Conservation (phyloP, 2,113 vertebrate species). For the Poecilia latipinna region DNA sequence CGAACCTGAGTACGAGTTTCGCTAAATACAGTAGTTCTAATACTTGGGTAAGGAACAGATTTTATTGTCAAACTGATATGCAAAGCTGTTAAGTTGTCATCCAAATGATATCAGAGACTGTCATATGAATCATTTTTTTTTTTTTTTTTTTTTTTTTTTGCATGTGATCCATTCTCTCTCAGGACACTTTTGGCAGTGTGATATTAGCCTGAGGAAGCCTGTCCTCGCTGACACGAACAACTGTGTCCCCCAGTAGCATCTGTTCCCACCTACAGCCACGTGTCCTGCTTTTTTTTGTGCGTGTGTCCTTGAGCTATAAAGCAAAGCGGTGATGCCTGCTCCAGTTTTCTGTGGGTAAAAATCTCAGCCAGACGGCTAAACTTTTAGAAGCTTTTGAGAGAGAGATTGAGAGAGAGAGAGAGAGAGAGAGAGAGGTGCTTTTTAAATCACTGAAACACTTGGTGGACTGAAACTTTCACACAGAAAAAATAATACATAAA, state of each 20-base stretch:
- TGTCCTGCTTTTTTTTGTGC: slow-evolving; percentile 51
- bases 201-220: slow-evolving; percentile 31
- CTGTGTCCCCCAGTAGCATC: slow-evolving; percentile 21
- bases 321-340: slow-evolving; percentile 26
- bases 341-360: slow-evolving; percentile 27
- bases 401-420: neutral
- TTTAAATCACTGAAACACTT: slow-evolving; percentile 14
- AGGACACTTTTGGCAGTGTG: slow-evolving; percentile 22
- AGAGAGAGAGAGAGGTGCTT: neutral
- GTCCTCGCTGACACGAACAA: slow-evolving; percentile 33
- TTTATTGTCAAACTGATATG: neutral
- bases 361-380: slow-evolving; percentile 5
- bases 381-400: slow-evolving; percentile 27
- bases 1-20: neutral
- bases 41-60: neutral
- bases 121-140: neutral
- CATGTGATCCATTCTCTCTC: slow-evolving; percentile 8
- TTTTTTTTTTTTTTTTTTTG: neutral
- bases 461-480: slow-evolving; percentile 42
- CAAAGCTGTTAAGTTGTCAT: neutral
- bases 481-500: slow-evolving; percentile 37
- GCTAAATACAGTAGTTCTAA: neutral
- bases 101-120: neutral
- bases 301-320: slow-evolving; percentile 44
- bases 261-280: slow-evolving; percentile 19